A percentile compares a stretch with the other conserved stretches of the same genome.
Evolutionary conservation across 2,888 invertebrate species (phyloP).

Genomic region (Trissolcus brochymenae): DNA sequence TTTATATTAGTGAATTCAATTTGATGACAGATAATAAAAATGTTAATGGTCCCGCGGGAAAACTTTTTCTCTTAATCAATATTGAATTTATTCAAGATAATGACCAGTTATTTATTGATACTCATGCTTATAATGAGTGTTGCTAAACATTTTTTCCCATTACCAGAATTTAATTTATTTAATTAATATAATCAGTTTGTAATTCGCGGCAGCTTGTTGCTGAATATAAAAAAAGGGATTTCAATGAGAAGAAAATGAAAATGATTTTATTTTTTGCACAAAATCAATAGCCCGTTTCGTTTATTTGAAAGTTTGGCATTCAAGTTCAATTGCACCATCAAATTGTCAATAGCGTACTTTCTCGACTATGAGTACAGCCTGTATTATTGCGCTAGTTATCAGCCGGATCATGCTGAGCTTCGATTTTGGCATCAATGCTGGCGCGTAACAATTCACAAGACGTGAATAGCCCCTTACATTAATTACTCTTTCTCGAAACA

Average conservation of each 20-base stretch:
- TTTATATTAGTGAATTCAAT: constrained; percentile 9
- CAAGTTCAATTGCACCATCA: constrained; percentile 18
- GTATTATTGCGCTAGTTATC: constrained; percentile 16
- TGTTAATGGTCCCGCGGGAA: neutral
- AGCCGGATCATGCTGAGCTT: neutral
- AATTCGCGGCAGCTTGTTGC: too few relatives aligned
- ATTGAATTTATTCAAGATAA: neutral
- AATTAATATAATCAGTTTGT: too few relatives aligned
- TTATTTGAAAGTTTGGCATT: neutral
- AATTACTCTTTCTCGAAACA: constrained; percentile 10
- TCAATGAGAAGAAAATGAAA: too few relatives aligned
- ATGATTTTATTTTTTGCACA: too few relatives aligned
- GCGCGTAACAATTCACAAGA: constrained; percentile 8
- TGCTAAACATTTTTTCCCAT: too few relatives aligned
- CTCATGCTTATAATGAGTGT: too few relatives aligned
- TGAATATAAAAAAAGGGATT: too few relatives aligned
- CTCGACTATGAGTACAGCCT: constrained; percentile 12
- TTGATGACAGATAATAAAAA: constrained; percentile 3
- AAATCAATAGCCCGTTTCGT: neutral
- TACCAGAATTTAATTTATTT: too few relatives aligned
- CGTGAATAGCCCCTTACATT: constrained; percentile 12
- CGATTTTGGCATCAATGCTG: constrained; percentile 9
- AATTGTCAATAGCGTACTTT: constrained; percentile 17
- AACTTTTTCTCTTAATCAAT: neutral
- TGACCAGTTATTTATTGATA: neutral